Conservation (phyloP, 2,888 invertebrate genomes). For the Lasius platythorax region DNA sequence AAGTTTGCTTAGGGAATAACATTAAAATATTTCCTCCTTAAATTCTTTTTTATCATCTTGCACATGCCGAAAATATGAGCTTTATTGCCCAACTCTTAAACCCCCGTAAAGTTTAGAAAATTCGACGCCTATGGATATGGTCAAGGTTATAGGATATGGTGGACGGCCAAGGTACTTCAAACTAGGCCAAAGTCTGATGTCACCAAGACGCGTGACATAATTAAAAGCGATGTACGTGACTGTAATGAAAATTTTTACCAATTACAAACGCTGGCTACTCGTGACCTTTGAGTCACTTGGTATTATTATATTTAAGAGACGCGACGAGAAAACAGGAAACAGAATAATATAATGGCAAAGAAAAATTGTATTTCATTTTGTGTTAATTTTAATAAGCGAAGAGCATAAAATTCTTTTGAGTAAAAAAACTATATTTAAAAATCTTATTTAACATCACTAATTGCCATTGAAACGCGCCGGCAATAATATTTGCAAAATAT, state of each 20-base stretch:
- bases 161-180: conserved; percentile 50
- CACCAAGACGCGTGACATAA: conserved; percentile 53
- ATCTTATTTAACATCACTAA: background rate
- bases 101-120: background rate
- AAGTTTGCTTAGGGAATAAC: background rate
- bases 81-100: background rate
- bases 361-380: background rate
- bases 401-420: background rate
- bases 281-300: background rate
- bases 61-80: background rate
- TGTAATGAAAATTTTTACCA: conserved; percentile 42
- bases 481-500: background rate
- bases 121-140: conserved; percentile 21
- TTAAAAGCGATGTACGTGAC: conserved; percentile 64
- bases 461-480: background rate
- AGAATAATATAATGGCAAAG: conserved; percentile 1
- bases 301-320: background rate
- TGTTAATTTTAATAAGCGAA: background rate
- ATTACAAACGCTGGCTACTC: background rate
- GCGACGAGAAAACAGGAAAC: background rate
- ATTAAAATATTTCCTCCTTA: too few species aligned
- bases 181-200: conserved; percentile 62
- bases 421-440: background rate
- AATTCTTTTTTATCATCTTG: background rate
- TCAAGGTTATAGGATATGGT: conserved; percentile 33